A percentile compares a stretch with the other conserved stretches of the same genome.
Conservation (phyloP, 2,888 invertebrate genomes). For the Steinernema carpocapsae region DNA sequence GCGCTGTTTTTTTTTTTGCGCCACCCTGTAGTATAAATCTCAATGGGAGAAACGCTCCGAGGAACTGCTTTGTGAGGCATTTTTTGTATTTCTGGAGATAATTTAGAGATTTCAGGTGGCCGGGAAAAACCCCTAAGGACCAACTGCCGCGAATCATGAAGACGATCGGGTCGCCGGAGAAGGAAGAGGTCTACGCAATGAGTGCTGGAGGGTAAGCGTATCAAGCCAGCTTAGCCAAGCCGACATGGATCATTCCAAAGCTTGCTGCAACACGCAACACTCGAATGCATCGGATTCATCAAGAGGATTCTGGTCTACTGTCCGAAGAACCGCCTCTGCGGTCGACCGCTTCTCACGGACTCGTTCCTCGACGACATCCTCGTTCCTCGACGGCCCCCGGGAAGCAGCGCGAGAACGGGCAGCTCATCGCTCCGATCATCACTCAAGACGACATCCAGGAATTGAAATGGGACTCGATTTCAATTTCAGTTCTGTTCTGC, state of each 20-base stretch:
- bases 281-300: slow-evolving; percentile 47
- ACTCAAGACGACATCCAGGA: slow-evolving; percentile 43
- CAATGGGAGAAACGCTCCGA: slow-evolving; percentile 58
- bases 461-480: background rate
- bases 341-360: slow-evolving; percentile 49
- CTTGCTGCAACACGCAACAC: slow-evolving; percentile 43
- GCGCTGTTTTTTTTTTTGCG: too few relatives aligned
- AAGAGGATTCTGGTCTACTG: slow-evolving; percentile 50
- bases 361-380: slow-evolving; percentile 50
- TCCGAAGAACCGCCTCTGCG: slow-evolving; percentile 51
- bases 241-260: too few relatives aligned
- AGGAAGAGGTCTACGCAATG: slow-evolving; percentile 44
- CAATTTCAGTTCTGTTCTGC: too few relatives aligned
- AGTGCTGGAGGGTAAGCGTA: slow-evolving; percentile 36
- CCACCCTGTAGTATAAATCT: too few relatives aligned
- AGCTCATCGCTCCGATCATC: slow-evolving; percentile 45
- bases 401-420: slow-evolving; percentile 47
- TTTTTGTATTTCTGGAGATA: background rate
- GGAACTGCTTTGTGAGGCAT: slow-evolving; percentile 49
- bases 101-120: background rate
- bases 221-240: slow-evolving; percentile 27
- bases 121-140: slow-evolving; percentile 39
- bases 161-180: slow-evolving; percentile 42
- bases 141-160: slow-evolving; percentile 42
- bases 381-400: too few relatives aligned